These are phyloP conservation scores for Dryomyza anilis DNA, from an alignment of 2,888 invertebrate species.

Conservation along the genomic window DNA sequence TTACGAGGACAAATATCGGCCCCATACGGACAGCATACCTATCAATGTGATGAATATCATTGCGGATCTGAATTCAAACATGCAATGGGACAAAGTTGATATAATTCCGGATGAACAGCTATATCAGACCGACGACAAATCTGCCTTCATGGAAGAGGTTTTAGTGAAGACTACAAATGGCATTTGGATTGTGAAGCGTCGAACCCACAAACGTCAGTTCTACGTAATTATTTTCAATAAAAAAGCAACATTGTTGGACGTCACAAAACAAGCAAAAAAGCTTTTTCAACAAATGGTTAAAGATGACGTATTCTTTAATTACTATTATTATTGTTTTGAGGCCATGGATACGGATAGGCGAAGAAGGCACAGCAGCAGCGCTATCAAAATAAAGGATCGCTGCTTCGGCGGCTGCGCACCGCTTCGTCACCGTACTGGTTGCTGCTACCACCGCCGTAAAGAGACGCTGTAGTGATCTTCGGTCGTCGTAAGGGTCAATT, in stretches of 20 bases:
- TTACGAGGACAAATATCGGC: constrained; percentile 65
- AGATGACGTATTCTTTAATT: constrained; percentile 86
- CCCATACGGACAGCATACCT: constrained; percentile 66
- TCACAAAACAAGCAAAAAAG: constrained; percentile 90
- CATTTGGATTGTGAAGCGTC: constrained; percentile 93
- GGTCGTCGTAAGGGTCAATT: constrained; percentile 86
- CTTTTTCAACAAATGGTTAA: constrained; percentile 87
- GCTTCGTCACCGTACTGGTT: constrained; percentile 44
- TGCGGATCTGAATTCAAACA: constrained; percentile 75
- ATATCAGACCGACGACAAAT: constrained; percentile 62
- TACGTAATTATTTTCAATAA: constrained; percentile 92
- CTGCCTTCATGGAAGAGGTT: constrained; percentile 66
- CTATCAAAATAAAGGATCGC: constrained; percentile 54
- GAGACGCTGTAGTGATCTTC: constrained; percentile 86
- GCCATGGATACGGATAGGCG: background rate
- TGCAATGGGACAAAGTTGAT: too few species aligned
- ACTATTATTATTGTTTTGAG: constrained; percentile 5
- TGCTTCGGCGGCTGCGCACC: constrained; percentile 34
- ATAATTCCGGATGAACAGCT: too few species aligned
- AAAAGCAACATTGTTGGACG: constrained; percentile 83
- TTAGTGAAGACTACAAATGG: constrained; percentile 87
- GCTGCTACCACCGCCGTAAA: constrained; percentile 61
- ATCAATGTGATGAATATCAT: constrained; percentile 79
- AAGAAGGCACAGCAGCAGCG: constrained; percentile 39
- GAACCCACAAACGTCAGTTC: constrained; percentile 89